Percentiles rank a stretch among this genome's conserved stretches.
Evolutionary conservation across 2,797 vertebrate genomes (phyloP).

Genomic region (Anabacerthia variegaticeps): DNA sequence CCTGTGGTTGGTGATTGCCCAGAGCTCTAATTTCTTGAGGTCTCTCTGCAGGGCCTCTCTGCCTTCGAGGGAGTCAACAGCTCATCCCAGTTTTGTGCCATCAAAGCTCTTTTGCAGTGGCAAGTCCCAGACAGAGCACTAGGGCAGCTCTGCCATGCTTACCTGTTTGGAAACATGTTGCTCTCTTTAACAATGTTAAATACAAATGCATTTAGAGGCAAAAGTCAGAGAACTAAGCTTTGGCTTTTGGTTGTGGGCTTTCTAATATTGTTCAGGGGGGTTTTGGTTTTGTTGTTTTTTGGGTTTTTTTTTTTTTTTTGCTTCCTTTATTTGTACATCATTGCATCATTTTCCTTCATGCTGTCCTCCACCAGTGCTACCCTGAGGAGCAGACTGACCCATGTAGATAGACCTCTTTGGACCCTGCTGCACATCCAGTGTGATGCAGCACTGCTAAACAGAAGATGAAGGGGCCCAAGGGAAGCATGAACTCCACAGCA

Average conservation of each 20-base stretch:
- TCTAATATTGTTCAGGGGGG: not conserved
- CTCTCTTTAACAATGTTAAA: not conserved
- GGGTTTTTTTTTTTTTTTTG: not conserved
- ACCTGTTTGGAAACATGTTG: not conserved
- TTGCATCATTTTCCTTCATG: not conserved
- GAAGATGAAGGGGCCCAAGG: not conserved
- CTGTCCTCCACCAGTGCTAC: not conserved
- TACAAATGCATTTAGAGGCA: not conserved
- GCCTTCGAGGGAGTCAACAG: not conserved
- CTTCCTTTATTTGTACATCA: not conserved
- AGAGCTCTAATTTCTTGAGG: not conserved
- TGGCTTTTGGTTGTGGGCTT: not conserved
- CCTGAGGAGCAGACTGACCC: not conserved
- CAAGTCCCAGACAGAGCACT: not conserved
- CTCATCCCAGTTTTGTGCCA: not conserved
- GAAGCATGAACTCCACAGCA: accelerated
- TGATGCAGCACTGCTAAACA: not conserved
- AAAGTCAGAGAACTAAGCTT: not conserved
- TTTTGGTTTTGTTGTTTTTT: too few species aligned
- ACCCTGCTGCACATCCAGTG: not conserved
- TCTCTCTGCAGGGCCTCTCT: not conserved
- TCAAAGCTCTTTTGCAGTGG: not conserved
- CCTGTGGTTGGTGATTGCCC: not conserved
- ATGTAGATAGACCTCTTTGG: not conserved
- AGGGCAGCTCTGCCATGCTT: not conserved